Conservation (phyloP, 2,888 invertebrate species). For the Meiosimyza platycephala region DNA sequence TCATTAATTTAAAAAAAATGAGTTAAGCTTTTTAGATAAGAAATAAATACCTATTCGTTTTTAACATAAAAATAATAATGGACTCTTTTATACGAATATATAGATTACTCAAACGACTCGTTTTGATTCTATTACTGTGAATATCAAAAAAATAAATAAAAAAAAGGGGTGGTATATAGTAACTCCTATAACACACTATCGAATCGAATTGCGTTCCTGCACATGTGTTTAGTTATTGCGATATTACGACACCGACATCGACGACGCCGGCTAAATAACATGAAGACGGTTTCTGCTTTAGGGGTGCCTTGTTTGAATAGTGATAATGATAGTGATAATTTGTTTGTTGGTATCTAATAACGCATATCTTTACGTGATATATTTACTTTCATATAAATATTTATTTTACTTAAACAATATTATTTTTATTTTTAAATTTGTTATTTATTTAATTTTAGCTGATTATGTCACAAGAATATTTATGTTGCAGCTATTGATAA, state of each 20-base stretch:
- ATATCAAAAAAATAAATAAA: too few relatives aligned
- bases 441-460: conserved; percentile 21
- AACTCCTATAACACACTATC: too few relatives aligned
- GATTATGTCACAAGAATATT: conserved; percentile 23
- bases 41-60: conserved; percentile 6
- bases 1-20: background rate
- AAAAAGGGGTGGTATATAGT: too few relatives aligned
- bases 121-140: too few relatives aligned
- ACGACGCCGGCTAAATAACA: too few relatives aligned
- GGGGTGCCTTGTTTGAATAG: background rate
- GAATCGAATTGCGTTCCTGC: too few relatives aligned
- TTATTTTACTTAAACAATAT: background rate
- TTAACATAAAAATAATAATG: conserved; percentile 16
- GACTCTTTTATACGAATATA: background rate
- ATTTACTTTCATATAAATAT: background rate
- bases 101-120: too few relatives aligned
- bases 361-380: background rate
- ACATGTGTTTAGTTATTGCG: conserved; percentile 20
- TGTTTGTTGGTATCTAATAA: background rate
- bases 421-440: background rate
- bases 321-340: conserved; percentile 17
- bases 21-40: conserved; percentile 13
- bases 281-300: conserved; percentile 7
- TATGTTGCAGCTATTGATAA: background rate
- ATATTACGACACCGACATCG: background rate